These are phyloP conservation scores for Podiceps cristatus DNA, from an alignment of 2,113 vertebrate species.

Conservation along the genomic window DNA sequence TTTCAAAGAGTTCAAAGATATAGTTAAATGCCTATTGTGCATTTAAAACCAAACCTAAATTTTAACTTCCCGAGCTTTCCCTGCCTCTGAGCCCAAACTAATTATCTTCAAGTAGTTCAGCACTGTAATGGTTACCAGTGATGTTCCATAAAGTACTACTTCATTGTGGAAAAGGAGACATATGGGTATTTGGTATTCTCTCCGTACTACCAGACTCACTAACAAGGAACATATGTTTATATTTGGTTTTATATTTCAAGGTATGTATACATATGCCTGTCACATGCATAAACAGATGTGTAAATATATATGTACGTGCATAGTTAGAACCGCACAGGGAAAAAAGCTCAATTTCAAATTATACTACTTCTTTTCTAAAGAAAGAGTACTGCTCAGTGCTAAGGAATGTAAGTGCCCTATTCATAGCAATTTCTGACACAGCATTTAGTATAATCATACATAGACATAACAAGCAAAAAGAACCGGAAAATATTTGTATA, in stretches of 20 bases:
- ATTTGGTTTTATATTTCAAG: background rate
- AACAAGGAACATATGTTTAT: background rate
- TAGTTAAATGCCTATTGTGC: background rate
- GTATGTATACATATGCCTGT: background rate
- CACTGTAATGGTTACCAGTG: background rate
- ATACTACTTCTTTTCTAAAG: background rate
- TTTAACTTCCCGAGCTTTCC: background rate
- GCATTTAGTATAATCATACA: background rate
- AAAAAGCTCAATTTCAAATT: background rate
- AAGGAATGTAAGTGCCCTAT: conserved; percentile 6
- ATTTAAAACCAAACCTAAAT: background rate
- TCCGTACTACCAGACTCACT: background rate
- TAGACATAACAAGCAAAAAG: conserved; percentile 51
- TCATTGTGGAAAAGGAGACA: background rate
- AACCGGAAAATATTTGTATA: conserved; percentile 20
- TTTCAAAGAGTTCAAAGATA: background rate
- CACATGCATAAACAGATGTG: background rate
- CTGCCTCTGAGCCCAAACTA: background rate
- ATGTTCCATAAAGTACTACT: background rate
- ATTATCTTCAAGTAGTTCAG: background rate
- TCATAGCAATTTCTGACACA: conserved; percentile 26
- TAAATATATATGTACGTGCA: background rate
- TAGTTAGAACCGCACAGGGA: background rate
- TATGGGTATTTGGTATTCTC: background rate
- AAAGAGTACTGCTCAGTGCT: background rate